Conservation (phyloP, 92 coral and sea anemone species). For the Phymanthus crucifer region DNA sequence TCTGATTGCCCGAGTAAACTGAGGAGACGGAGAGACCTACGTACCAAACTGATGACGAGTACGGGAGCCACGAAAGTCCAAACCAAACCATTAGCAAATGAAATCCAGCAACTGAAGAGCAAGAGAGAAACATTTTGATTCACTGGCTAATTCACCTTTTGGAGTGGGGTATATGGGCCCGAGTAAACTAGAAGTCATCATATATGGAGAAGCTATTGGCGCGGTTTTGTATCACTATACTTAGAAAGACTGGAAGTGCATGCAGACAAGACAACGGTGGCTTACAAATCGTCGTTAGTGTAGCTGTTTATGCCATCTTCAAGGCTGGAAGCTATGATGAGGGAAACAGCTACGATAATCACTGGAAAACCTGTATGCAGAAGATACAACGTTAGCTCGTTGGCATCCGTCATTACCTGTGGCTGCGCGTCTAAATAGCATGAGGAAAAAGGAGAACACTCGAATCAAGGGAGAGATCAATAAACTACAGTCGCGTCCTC, state of each 20-base stretch:
- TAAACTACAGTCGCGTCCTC: no score
- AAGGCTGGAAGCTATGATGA: constrained; percentile 46
- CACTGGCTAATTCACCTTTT: not conserved
- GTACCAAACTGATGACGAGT: constrained; percentile 62
- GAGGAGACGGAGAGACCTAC: not conserved
- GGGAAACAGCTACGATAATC: constrained; percentile 46
- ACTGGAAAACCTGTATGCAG: constrained; percentile 57
- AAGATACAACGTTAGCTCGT: not conserved
- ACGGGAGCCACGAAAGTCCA: constrained; percentile 87
- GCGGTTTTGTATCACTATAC: no score
- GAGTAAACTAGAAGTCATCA: no score
- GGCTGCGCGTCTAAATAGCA: no score
- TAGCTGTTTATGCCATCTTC: constrained; percentile 64
- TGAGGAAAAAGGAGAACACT: no score
- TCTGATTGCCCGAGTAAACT: not conserved
- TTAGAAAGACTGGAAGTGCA: no score
- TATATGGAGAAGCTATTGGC: no score
- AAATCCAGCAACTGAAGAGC: constrained; percentile 65
- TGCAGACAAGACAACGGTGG: no score
- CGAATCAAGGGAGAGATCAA: no score
- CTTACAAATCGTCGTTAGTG: constrained; percentile 70
- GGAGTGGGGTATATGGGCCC: not conserved
- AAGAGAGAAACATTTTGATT: not conserved
- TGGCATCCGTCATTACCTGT: no score
- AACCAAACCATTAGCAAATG: constrained; percentile 61